phyloP scores from a whole-genome alignment of 2,797 vertebrate genomes.

The Synanceia verrucosa region DNA sequence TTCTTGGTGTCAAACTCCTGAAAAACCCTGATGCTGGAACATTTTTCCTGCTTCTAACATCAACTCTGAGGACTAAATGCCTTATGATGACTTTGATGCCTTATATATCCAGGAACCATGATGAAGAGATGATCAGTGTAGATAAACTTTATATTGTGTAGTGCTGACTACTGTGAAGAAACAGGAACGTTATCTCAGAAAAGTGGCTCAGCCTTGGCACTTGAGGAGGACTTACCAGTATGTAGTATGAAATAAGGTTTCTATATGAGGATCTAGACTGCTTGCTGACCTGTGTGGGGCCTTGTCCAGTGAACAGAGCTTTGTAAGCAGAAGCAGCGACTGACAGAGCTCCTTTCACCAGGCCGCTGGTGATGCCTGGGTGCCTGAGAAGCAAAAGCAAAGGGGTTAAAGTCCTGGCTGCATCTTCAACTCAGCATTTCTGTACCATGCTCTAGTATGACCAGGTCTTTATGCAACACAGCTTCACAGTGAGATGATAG shows the following conservation, averaged over 20 bases:
- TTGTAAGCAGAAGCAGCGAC: slow-evolving; percentile 96
- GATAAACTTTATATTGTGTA: background rate
- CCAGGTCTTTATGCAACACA: too few species aligned
- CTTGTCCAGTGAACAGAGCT: slow-evolving; percentile 91
- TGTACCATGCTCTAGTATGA: too few species aligned
- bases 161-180: background rate
- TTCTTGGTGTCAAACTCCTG: too few species aligned
- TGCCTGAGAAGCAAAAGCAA: slow-evolving; percentile 55
- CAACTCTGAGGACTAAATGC: too few species aligned
- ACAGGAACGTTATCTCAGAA: background rate
- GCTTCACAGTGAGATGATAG: background rate
- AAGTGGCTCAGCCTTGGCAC: background rate
- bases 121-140: too few species aligned
- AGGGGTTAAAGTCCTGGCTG: background rate
- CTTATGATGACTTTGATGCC: too few species aligned
- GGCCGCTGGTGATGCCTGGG: slow-evolving; percentile 88
- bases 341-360: slow-evolving; percentile 93
- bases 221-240: background rate
- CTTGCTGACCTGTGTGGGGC: slow-evolving; percentile 84
- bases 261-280: background rate
- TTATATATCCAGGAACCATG: too few species aligned
- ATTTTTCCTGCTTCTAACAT: too few species aligned
- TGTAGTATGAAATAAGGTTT: background rate
- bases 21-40: too few species aligned
- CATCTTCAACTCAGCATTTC: background rate